Percentiles rank a stretch among this genome's conserved stretches.
phyloP scores from a whole-genome alignment of 2,113 vertebrate genomes.

The Chrysochloris asiatica region DNA sequence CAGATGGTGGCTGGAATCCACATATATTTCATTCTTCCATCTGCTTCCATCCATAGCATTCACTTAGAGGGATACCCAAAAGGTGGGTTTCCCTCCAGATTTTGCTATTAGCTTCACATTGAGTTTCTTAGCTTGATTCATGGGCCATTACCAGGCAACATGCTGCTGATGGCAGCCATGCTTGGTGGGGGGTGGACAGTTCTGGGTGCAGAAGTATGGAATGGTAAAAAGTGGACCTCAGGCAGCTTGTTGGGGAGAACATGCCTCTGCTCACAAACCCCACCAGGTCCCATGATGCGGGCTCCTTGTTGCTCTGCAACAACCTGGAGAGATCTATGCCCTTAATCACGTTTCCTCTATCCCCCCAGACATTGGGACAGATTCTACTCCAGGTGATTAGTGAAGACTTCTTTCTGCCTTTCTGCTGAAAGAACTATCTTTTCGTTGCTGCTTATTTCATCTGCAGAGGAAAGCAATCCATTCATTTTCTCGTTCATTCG shows the following conservation, averaged over 20 bases:
- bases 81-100: background rate
- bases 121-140: slow-evolving; percentile 26
- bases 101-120: slow-evolving; percentile 39
- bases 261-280: too few species aligned
- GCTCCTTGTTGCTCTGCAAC: rapidly evolving
- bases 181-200: too few species aligned
- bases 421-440: background rate
- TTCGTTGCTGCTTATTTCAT: background rate
- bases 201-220: too few species aligned
- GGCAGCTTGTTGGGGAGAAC: background rate
- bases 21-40: slow-evolving; percentile 70
- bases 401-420: rapidly evolving
- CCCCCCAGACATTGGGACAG: rapidly evolving
- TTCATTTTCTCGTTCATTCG: background rate
- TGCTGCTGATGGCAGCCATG: background rate
- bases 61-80: background rate
- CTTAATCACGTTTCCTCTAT: rapidly evolving
- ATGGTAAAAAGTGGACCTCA: background rate
- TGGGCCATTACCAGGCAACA: slow-evolving; percentile 11
- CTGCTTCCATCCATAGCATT: slow-evolving; percentile 58
- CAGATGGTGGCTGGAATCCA: slow-evolving; percentile 77
- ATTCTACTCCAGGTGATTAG: rapidly evolving
- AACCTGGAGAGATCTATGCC: rapidly evolving
- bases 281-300: rapidly evolving
- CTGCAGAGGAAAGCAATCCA: background rate